Percentiles rank a stretch among this genome's conserved stretches.
Evolutionary conservation across 2,888 invertebrate species (phyloP).

Genomic region (Coenonympha arcania): DNA sequence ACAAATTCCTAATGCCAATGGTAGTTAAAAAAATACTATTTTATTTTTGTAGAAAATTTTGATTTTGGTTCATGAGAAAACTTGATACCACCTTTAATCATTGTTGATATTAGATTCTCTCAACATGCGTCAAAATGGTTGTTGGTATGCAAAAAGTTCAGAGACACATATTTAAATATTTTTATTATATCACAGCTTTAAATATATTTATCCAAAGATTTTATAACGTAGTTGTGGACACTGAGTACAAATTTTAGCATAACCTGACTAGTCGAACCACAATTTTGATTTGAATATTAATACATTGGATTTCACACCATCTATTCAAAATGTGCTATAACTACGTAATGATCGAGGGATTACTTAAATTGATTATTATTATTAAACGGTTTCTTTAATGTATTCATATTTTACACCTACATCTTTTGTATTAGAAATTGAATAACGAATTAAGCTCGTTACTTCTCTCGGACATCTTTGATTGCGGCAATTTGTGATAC

Average conservation of each 20-base stretch:
- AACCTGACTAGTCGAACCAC: conserved; percentile 9
- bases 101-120: no score
- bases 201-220: conserved; percentile 4
- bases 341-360: conserved; percentile 12
- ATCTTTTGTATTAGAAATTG: conserved; percentile 19
- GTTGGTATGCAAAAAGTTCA: no score
- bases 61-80: no score
- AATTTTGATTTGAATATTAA: conserved; percentile 24
- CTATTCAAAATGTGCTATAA: conserved; percentile 18
- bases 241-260: conserved; percentile 12
- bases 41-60: no score
- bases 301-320: conserved; percentile 24
- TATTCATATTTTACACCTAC: conserved; percentile 21
- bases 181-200: background rate
- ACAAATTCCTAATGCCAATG: no score
- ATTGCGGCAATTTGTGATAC: conserved; percentile 5
- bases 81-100: no score
- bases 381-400: conserved; percentile 18
- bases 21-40: no score
- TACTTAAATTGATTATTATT: conserved; percentile 20
- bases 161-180: conserved; percentile 2
- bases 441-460: conserved; percentile 12
- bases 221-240: conserved; percentile 3
- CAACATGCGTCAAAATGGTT: no score
- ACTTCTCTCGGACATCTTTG: conserved; percentile 5